phyloP scores from a whole-genome alignment of 2,797 vertebrate genomes.

The Urosaurus nigricauda region DNA sequence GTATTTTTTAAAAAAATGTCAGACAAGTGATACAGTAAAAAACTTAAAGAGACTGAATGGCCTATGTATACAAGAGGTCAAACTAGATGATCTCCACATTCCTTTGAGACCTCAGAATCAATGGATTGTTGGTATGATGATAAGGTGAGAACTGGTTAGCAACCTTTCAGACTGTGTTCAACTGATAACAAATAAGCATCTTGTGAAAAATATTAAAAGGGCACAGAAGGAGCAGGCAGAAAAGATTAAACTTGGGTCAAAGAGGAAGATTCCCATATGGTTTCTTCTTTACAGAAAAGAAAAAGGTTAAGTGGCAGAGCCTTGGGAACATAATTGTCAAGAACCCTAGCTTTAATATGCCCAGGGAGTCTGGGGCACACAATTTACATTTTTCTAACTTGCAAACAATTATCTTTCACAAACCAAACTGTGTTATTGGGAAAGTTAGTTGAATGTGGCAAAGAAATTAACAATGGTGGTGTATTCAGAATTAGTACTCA shows the following conservation, averaged over 20 bases:
- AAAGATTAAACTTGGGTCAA: conserved; percentile 28
- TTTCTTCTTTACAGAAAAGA: conserved; percentile 35
- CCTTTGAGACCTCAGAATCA: conserved; percentile 42
- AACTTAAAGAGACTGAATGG: conserved; percentile 24
- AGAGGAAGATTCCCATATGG: conserved; percentile 12
- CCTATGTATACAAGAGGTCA: conserved; percentile 26
- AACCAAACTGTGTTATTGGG: conserved; percentile 28
- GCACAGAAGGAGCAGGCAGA: conserved; percentile 19
- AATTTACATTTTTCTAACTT: background rate
- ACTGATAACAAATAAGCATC: conserved; percentile 23
- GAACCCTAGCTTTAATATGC: conserved; percentile 19
- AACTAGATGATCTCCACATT: conserved; percentile 43
- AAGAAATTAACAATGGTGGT: conserved; percentile 9
- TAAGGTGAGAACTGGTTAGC: conserved; percentile 24
- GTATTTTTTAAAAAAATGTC: conserved; percentile 8
- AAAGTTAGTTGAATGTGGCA: conserved; percentile 29
- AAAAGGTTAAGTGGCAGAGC: conserved; percentile 30
- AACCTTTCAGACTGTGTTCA: conserved; percentile 1
- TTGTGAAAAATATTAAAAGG: conserved; percentile 23
- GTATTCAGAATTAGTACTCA: too few species aligned
- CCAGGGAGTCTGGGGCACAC: conserved; percentile 24
- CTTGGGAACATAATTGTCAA: conserved; percentile 35
- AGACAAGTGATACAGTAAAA: conserved; percentile 16
- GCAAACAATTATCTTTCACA: conserved; percentile 7
- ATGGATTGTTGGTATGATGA: background rate